phyloP scores from a whole-genome alignment of 2,113 vertebrate species.

The Trogon surrucura region DNA sequence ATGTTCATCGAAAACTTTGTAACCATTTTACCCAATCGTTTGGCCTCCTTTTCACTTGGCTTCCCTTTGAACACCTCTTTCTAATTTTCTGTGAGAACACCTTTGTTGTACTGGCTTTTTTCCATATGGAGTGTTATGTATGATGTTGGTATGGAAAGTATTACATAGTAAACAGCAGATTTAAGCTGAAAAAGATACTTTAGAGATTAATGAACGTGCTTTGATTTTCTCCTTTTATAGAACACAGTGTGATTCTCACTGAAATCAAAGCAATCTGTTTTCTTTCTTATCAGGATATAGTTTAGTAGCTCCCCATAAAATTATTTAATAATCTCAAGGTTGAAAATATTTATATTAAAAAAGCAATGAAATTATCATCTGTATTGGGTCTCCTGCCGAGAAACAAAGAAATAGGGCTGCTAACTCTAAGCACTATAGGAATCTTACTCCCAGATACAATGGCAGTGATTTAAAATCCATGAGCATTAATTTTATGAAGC shows the following conservation, averaged over 20 bases:
- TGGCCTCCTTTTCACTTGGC: background rate
- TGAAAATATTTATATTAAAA: background rate
- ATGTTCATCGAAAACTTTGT: background rate
- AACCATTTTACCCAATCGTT: background rate
- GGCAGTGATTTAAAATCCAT: background rate
- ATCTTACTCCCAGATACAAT: background rate
- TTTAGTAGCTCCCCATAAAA: background rate
- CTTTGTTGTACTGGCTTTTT: slow-evolving; percentile 10
- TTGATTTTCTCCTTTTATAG: background rate
- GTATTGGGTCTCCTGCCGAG: background rate
- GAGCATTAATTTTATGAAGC: background rate
- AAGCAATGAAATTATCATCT: background rate
- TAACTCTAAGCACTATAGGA: background rate
- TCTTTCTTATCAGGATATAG: background rate
- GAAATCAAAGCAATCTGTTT: slow-evolving; percentile 22
- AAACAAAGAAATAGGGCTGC: background rate
- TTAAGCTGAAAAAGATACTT: slow-evolving; percentile 30
- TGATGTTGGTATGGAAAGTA: slow-evolving; percentile 35
- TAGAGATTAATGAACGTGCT: background rate
- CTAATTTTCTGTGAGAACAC: slow-evolving; percentile 25
- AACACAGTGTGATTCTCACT: background rate
- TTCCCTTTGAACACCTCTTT: slow-evolving; percentile 18
- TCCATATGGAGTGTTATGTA: background rate
- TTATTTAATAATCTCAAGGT: background rate
- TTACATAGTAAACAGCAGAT: slow-evolving; percentile 20